Conservation (phyloP, 2,888 invertebrate genomes). For the Heteropelma amictum region DNA sequence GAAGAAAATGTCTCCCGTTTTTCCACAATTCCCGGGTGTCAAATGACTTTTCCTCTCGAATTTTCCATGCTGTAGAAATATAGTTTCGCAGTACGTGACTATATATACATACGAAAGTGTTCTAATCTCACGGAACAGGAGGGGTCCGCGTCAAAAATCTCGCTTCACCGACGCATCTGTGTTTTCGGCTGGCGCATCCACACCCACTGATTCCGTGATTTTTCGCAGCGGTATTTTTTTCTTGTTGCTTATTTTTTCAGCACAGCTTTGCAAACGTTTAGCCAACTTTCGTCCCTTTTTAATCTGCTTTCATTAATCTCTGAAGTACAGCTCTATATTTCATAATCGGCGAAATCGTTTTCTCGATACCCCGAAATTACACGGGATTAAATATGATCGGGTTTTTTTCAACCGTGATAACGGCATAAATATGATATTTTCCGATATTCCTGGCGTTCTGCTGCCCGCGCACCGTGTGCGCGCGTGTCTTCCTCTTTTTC, state of each 20-base stretch:
- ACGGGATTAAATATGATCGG: slow-evolving; percentile 7
- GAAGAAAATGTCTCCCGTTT: background rate
- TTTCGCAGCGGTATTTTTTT: no score
- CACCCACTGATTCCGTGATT: background rate
- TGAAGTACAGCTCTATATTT: background rate
- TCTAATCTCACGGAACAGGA: no score
- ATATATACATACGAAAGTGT: background rate
- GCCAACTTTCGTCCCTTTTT: no score
- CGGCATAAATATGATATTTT: slow-evolving; percentile 9
- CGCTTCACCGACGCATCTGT: slow-evolving; percentile 7
- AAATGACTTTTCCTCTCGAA: slow-evolving; percentile 8
- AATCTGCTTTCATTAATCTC: no score
- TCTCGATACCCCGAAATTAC: background rate
- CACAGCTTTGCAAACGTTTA: no score
- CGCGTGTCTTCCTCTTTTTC: background rate
- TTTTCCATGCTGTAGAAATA: slow-evolving; percentile 6
- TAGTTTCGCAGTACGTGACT: background rate
- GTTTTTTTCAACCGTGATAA: background rate
- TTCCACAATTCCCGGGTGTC: slow-evolving; percentile 36
- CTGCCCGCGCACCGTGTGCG: background rate
- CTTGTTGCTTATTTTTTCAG: no score
- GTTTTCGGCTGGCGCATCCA: background rate
- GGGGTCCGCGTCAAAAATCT: no score
- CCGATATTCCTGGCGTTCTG: slow-evolving; percentile 12
- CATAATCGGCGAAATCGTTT: no score